Percentiles rank a stretch among this genome's conserved stretches.
Evolutionary conservation across 2,888 invertebrate species (phyloP).

Genomic region (Heliconius cydno): DNA sequence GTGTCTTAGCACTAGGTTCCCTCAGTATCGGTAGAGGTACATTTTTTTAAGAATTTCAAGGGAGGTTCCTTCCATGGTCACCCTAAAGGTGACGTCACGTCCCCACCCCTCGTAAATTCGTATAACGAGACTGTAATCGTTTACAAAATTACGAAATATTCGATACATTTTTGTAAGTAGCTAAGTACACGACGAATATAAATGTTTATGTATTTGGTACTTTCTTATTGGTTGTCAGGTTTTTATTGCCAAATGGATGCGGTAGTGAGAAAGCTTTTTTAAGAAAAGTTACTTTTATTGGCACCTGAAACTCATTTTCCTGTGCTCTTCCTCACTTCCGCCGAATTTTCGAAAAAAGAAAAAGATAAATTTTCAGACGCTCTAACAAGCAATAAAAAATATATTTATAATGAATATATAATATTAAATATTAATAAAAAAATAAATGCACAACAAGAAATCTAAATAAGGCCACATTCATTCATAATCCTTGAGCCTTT

Average conservation of each 20-base stretch:
- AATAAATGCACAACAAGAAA: background rate
- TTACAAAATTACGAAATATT: constrained; percentile 17
- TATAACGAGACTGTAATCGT: constrained; percentile 18
- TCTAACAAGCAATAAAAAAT: background rate
- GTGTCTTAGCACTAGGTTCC: too few species aligned
- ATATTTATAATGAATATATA: background rate
- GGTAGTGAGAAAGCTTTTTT: background rate
- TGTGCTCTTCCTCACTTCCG: too few species aligned
- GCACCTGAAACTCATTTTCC: too few species aligned
- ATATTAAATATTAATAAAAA: background rate
- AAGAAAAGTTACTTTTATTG: background rate
- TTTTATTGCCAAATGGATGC: background rate
- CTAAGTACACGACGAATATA: background rate
- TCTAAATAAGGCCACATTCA: constrained; percentile 39
- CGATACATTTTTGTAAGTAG: background rate
- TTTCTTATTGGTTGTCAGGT: background rate
- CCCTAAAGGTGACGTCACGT: constrained; percentile 15
- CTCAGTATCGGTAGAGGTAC: background rate
- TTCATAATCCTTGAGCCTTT: constrained; percentile 43
- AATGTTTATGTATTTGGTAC: background rate
- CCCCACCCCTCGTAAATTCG: constrained; percentile 16
- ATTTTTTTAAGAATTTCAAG: background rate
- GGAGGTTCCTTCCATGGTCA: background rate
- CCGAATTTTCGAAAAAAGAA: too few species aligned
- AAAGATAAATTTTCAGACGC: too few species aligned